A percentile compares a stretch with the other conserved stretches of the same genome.
These are phyloP conservation scores for Cyanistes caeruleus DNA, from an alignment of 2,113 vertebrate species.

Conservation along the genomic window DNA sequence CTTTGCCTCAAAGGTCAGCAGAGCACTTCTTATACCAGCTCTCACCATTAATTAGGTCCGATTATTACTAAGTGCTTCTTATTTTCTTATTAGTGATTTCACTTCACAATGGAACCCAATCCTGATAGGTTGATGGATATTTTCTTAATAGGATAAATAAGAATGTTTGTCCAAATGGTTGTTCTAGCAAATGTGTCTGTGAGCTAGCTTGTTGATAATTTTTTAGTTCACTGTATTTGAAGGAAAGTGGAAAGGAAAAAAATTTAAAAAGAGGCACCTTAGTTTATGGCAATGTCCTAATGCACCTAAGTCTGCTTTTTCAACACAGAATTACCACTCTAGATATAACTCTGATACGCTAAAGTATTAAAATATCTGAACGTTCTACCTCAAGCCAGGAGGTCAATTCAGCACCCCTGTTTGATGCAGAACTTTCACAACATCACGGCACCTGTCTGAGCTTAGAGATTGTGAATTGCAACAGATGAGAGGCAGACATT, in stretches of 20 bases:
- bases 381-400: background rate
- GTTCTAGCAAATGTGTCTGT: background rate
- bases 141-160: background rate
- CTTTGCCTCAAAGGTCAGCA: background rate
- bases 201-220: background rate
- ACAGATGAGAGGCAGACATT: background rate
- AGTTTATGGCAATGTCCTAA: background rate
- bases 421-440: background rate
- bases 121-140: background rate
- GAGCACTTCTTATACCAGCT: background rate
- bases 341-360: background rate
- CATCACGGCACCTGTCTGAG: background rate
- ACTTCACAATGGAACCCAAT: background rate
- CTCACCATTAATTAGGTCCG: background rate
- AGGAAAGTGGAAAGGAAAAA: background rate
- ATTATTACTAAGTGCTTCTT: background rate
- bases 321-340: background rate
- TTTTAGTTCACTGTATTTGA: background rate
- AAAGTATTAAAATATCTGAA: background rate
- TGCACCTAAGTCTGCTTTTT: background rate
- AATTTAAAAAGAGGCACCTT: background rate
- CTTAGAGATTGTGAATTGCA: background rate
- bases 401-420: background rate
- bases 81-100: background rate
- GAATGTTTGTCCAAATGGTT: background rate